These are phyloP conservation scores for Bombus turneri DNA, from an alignment of 1,140 invertebrate species.

Conservation along the genomic window DNA sequence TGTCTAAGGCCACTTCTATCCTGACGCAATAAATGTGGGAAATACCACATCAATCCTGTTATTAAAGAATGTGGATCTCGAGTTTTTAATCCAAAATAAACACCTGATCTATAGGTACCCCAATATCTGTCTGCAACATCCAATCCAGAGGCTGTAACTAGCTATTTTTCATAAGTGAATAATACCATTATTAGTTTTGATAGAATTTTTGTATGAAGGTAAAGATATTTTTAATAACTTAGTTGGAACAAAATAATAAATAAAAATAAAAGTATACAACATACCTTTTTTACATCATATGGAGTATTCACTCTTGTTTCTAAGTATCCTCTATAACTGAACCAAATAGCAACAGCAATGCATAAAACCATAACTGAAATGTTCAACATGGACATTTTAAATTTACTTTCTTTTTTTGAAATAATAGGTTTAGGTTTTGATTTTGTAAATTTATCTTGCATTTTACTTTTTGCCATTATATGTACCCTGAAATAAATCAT, in stretches of 20 bases:
- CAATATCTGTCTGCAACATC: constrained; percentile 93
- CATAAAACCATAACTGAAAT: constrained; percentile 62
- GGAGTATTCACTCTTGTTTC: constrained; percentile 95
- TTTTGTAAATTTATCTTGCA: constrained; percentile 59
- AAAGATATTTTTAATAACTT: background rate
- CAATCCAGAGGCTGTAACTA: constrained; percentile 87
- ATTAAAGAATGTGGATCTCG: constrained; percentile 93
- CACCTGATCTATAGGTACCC: constrained; percentile 94
- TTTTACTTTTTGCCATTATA: constrained; percentile 54
- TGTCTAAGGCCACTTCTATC: constrained; percentile 90
- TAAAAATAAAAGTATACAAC: constrained; percentile 14
- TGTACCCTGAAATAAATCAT: constrained; percentile 34
- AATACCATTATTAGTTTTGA: background rate
- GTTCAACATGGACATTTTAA: constrained; percentile 66
- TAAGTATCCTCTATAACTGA: constrained; percentile 91
- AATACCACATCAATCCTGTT: constrained; percentile 98
- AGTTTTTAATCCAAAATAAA: constrained; percentile 95
- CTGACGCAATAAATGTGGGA: constrained; percentile 86
- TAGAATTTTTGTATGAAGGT: background rate
- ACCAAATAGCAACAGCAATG: constrained; percentile 87
- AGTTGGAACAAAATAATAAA: constrained; percentile 10
- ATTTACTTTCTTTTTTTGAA: constrained; percentile 63
- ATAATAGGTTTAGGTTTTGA: constrained; percentile 57
- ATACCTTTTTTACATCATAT: constrained; percentile 89
- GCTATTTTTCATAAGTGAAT: constrained; percentile 80